Base-by-base conservation (phyloP, 2,797 vertebrate genomes). In the Enoplosus armatus region DNA sequence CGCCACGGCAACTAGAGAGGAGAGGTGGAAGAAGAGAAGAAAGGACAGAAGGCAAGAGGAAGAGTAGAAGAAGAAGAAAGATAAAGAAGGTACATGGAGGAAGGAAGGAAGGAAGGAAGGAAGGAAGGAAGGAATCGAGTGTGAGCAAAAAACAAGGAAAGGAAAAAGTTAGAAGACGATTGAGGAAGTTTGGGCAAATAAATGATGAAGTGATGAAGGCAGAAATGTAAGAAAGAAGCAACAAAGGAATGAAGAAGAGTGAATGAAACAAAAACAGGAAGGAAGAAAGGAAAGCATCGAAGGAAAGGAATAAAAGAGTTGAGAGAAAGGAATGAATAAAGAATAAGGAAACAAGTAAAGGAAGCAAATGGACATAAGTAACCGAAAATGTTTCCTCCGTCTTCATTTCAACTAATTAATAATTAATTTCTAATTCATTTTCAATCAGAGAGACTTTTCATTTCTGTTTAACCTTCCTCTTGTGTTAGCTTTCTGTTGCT, bases 1-100 rank as follows among this genome's bases (percentile, higher is more conserved):
- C 4, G 97, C 96, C 76, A 99, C 97, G 0, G 97, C 97, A 41
- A 96, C 95, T 96, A 37, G 6, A 16, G 12, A 0, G 18, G 12
- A 63, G 22, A 3, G n/a, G 24, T 0, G 12, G 24, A 27, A 1
- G 50, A 31, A 2, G 27, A 31, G 31, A 18, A 11, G 59, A 8
- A 8, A 22, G 27, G 9, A 15, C 0, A 12, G 2, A 53, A 2
- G 11, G 2, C n/a, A 29, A 48, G 9, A 2, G 22, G 10, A 8
- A 18, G 65, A 39, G 10, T 1, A 6, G 10, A 33, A 0, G 48
- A 26, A 48, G 22, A 55, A 2, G 14, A 37, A 48, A 39, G 22
- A 3, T 26, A 27, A 50, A n/a, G 43, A 26, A 8, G 18, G 1
- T 16, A 26, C 1, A 2, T 5, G 5, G 18, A 26, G 22, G 14